Percentiles rank a stretch among this genome's conserved stretches.
Conservation (phyloP, 1,140 invertebrate genomes). For the Psilanteris sp. region DNA sequence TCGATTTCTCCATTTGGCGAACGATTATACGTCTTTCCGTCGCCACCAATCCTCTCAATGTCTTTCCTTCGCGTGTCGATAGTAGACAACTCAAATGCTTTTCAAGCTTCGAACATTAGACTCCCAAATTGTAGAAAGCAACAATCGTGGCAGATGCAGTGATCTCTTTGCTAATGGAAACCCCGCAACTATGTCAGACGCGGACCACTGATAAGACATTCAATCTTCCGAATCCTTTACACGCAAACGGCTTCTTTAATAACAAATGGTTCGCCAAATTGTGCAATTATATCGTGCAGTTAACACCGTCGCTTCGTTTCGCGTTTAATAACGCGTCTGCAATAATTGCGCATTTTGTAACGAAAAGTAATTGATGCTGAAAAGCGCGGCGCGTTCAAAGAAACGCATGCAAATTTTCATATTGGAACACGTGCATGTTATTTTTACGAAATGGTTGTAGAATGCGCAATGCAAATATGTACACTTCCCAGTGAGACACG, state of each 20-base stretch:
- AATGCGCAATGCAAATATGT: neutral
- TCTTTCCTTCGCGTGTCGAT: conserved; percentile 52
- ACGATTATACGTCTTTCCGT: conserved; percentile 55
- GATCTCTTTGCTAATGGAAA: conserved; percentile 54
- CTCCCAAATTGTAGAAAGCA: conserved; percentile 60
- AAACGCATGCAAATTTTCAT: too few relatives aligned
- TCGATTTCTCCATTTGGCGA: conserved; percentile 43
- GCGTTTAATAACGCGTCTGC: too few relatives aligned
- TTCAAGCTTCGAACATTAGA: conserved; percentile 49
- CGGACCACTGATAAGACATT: conserved; percentile 39
- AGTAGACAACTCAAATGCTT: conserved; percentile 55
- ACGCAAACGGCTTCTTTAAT: conserved; percentile 13
- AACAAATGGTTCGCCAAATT: conserved; percentile 6
- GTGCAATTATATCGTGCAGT: too few relatives aligned
- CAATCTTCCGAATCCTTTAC: conserved; percentile 15
- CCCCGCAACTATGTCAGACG: conserved; percentile 13
- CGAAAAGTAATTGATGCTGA: too few relatives aligned
- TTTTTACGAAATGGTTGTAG: neutral
- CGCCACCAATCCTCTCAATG: conserved; percentile 55
- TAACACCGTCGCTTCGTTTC: too few relatives aligned
- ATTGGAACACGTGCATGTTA: too few relatives aligned
- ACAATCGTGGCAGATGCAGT: conserved; percentile 41
- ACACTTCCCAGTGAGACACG: neutral
- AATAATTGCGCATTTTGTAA: too few relatives aligned
- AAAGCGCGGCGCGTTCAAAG: too few relatives aligned